Evolutionary conservation across 2,113 vertebrate genomes (phyloP).

Genomic region (Microtus richardsoni): DNA sequence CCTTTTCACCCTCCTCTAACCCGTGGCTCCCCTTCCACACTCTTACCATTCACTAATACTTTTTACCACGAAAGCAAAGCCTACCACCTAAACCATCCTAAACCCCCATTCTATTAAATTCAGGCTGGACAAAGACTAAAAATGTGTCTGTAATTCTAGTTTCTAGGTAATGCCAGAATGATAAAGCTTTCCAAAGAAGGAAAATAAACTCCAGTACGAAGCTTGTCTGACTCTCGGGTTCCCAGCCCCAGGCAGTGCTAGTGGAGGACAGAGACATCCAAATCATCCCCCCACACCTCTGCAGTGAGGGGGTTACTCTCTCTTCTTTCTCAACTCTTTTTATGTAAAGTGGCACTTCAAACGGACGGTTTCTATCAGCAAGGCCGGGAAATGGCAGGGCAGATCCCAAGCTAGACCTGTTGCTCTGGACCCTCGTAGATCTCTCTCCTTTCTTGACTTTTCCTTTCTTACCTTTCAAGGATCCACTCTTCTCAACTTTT

Average conservation of each 20-base stretch:
- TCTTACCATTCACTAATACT: background rate
- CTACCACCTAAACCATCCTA: background rate
- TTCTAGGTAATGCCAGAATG: slow-evolving; percentile 15
- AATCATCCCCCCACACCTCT: background rate
- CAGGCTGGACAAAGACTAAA: background rate
- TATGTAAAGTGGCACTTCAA: background rate
- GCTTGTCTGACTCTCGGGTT: background rate
- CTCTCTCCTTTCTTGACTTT: slow-evolving; percentile 55
- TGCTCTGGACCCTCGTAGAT: background rate
- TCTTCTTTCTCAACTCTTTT: background rate
- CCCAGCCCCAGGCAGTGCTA: background rate
- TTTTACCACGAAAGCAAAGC: slow-evolving; percentile 23
- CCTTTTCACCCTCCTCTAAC: slow-evolving; percentile 66
- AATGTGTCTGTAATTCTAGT: slow-evolving; percentile 38
- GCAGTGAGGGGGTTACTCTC: slow-evolving; percentile 16
- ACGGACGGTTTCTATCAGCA: background rate
- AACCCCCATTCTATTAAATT: slow-evolving; percentile 45
- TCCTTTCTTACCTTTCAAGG: slow-evolving; percentile 41
- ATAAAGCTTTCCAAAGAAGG: background rate
- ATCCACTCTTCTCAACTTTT: slow-evolving; percentile 59
- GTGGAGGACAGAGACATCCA: background rate
- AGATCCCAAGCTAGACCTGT: background rate
- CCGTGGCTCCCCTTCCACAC: background rate
- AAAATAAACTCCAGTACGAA: background rate
- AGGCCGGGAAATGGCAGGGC: rapidly evolving